Evolutionary conservation across 2,797 vertebrate genomes (phyloP).

Genomic region (Acipenser ruthenus): DNA sequence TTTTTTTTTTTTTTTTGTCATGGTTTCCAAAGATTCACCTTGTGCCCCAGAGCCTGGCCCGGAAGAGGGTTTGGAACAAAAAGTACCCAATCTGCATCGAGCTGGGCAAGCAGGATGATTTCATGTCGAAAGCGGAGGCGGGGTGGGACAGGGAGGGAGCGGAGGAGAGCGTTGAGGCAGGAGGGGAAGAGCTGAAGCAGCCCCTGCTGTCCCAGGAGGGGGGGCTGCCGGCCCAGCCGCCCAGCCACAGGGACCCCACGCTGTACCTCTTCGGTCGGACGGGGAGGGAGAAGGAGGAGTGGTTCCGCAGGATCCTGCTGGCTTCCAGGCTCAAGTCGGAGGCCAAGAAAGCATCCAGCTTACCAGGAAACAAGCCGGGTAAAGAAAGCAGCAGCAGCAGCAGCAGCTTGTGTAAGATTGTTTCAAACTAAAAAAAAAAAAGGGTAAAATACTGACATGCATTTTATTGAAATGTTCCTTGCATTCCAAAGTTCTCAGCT

Average conservation of each 20-base stretch:
- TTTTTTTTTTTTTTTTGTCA: not conserved
- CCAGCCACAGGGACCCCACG: conserved; percentile 60
- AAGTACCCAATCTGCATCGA: conserved; percentile 94
- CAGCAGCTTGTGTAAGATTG: not conserved
- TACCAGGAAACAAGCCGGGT: conserved; percentile 64
- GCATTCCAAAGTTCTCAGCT: too few relatives aligned
- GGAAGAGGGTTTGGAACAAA: conserved; percentile 93
- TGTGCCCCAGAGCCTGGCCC: conserved; percentile 77
- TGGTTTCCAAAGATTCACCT: conserved; percentile 66
- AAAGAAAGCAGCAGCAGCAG: conserved; percentile 23
- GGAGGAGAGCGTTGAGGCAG: conserved; percentile 42
- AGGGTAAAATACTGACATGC: too few relatives aligned
- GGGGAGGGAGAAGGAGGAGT: conserved; percentile 91
- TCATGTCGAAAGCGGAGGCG: conserved; percentile 81
- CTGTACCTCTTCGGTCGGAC: conserved; percentile 91
- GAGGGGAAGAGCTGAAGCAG: conserved; percentile 39
- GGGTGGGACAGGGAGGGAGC: conserved; percentile 46
- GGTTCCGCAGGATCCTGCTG: conserved; percentile 77
- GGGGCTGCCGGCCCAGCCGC: conserved; percentile 16
- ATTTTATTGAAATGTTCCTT: too few relatives aligned
- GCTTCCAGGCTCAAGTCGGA: conserved; percentile 73
- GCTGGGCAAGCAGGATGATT: conserved; percentile 81
- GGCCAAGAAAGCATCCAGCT: conserved; percentile 49
- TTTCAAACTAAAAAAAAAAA: not conserved
- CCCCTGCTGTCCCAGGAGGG: conserved; percentile 39